Percentiles rank a stretch among this genome's conserved stretches.
Conservation (phyloP, 2,797 vertebrate genomes). For the Micropoecilia bifurca region DNA sequence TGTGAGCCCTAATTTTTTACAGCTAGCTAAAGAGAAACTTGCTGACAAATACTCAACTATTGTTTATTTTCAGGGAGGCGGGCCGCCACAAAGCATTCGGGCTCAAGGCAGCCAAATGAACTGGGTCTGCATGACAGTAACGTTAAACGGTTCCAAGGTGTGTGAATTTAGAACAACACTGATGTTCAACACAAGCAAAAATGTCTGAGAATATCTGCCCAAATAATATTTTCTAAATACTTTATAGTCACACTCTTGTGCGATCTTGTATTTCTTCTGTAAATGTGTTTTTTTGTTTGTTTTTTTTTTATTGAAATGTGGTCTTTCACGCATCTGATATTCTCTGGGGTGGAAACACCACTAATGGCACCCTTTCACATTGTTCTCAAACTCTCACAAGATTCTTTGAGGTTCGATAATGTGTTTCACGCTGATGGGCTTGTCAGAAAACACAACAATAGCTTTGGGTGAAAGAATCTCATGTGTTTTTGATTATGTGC, state of each 20-base stretch:
- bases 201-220: conserved; percentile 2
- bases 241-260: not conserved
- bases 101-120: not conserved
- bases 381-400: conserved; percentile 16
- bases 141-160: not conserved
- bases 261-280: conserved; percentile 4
- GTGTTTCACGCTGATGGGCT: conserved; percentile 8
- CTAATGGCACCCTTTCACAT: conserved; percentile 37
- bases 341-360: conserved; percentile 22
- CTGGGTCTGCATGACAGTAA: not conserved
- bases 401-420: conserved; percentile 31
- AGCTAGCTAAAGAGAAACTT: not conserved
- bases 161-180: not conserved
- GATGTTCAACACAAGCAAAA: not conserved
- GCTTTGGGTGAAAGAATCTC: conserved; percentile 45
- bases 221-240: conserved; percentile 15
- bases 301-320: not conserved
- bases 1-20: not conserved
- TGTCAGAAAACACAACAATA: conserved; percentile 33
- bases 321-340: conserved; percentile 17
- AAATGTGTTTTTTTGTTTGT: not conserved
- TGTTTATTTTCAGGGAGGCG: not conserved
- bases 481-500: conserved; percentile 70
- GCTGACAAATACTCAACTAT: not conserved
- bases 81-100: not conserved